Conservation (phyloP, 2,797 vertebrate species). For the Hippoglossus hippoglossus region DNA sequence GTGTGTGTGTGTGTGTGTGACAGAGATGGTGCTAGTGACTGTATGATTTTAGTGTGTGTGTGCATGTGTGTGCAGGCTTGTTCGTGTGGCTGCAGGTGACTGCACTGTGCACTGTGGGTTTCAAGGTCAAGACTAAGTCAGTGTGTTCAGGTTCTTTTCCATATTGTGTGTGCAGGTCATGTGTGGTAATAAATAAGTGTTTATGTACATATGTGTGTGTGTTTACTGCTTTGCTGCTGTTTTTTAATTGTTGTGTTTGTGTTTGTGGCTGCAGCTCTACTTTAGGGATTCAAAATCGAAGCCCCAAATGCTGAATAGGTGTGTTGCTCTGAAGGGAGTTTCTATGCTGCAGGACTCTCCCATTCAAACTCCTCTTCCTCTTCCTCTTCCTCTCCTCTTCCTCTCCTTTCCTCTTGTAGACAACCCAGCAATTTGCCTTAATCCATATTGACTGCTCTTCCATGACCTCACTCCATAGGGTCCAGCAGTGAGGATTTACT, state of each 20-base stretch:
- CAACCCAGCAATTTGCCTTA: conserved; percentile 82
- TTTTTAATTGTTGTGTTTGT: conserved; percentile 14
- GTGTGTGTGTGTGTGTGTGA: background rate
- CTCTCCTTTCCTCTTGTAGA: conserved; percentile 56
- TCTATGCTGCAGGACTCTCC: conserved; percentile 53
- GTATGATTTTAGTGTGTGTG: conserved; percentile 21
- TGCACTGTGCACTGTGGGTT: background rate
- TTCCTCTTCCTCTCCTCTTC: conserved; percentile 4
- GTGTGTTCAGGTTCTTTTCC: conserved; percentile 7
- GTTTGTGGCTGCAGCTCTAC: background rate
- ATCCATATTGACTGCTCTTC: conserved; percentile 85
- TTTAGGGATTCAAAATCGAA: conserved; percentile 55
- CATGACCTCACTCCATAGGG: conserved; percentile 82
- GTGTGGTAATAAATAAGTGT: background rate
- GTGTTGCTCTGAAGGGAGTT: conserved; percentile 40
- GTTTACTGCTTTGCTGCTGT: background rate
- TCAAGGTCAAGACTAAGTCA: conserved; percentile 15
- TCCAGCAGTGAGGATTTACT: conserved; percentile 80
- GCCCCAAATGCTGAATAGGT: conserved; percentile 51
- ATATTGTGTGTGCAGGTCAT: conserved; percentile 3
- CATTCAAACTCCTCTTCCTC: conserved; percentile 8
- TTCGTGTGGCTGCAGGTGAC: conserved; percentile 29
- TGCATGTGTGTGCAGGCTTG: conserved; percentile 27
- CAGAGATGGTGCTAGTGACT: conserved; percentile 4
- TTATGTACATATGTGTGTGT: background rate